Evolutionary conservation across 2,888 invertebrate genomes (phyloP), one percentile per base, ranked within the genome.

Genomic region (Phymatocera aterrima): DNA sequence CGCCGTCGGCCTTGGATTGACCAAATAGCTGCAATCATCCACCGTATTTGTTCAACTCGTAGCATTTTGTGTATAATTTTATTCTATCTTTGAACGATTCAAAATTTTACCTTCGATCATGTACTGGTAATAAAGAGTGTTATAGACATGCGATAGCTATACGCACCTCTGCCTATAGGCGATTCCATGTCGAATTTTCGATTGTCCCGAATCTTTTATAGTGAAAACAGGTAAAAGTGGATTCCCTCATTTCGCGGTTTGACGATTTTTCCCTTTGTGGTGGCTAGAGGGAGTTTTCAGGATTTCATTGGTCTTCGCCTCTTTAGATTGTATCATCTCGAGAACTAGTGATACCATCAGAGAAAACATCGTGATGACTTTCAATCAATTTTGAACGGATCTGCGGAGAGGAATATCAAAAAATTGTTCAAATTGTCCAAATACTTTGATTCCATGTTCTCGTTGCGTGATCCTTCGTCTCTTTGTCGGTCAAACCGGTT

Each of bases 1-100:
- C 34, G 89, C 89, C 18, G 83, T 88, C 68, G 89, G 89, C 77
- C 81, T 88, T 54, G 83, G 88, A 18, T 79, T 86, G n/a, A 84
- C 82, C 0, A 84, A 85, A 80, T 85, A 80, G 80, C 61, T n/a
- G n/a, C 28, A 8, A 74, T 5, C 8, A 78, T 54, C n/a, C 18
- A 68, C 68, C 54, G 21, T 28, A 15, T 57, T 57, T 40, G 37
- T 75, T 75, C 75, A 37, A 40, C 57, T 54, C 15, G 24, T 43
- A 24, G 3, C 51, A 57, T 57, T 24, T 24, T 75, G 57, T 75
- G 60, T 51, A 75, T 24, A 40, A 54, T 21, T 15, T 15, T 48
- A 48, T 72, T 72, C 31, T n/a, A n/a, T 51, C 72, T 72, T 72
- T 72, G 51, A 72, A 21, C 34, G 18, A 75, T 75, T 75, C 60